A percentile compares a stretch with the other conserved stretches of the same genome.
Evolutionary conservation across 2,113 vertebrate genomes (phyloP).

Genomic region (Gyps fulvus): DNA sequence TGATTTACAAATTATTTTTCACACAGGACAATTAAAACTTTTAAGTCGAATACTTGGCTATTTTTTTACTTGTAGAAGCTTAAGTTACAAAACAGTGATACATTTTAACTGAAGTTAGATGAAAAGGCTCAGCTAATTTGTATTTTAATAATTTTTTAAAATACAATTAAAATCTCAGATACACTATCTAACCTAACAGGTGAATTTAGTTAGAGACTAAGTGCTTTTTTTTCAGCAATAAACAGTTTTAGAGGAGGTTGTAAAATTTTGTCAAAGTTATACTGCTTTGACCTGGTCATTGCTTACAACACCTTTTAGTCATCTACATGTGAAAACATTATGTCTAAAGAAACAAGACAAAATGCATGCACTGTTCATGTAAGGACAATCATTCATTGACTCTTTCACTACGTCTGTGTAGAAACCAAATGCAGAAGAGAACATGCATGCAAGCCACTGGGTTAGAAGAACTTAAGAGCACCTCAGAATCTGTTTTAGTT

Average conservation of each 20-base stretch:
- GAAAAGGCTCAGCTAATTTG: background rate
- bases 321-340: background rate
- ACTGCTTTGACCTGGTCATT: background rate
- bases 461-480: background rate
- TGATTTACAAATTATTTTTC: background rate
- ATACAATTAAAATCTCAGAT: background rate
- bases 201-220: background rate
- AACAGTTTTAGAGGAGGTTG: background rate
- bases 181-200: background rate
- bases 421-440: background rate
- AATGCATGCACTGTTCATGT: background rate
- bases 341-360: background rate
- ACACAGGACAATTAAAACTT: background rate
- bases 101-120: background rate
- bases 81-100: background rate
- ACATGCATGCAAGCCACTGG: background rate
- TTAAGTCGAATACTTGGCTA: background rate
- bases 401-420: background rate
- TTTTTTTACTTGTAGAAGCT: background rate
- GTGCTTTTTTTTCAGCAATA: background rate
- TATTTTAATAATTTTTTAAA: background rate
- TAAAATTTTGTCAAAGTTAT: background rate
- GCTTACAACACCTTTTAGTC: background rate
- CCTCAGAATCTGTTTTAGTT: background rate
- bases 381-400: background rate